These are phyloP conservation scores for Meloidogyne chitwoodi DNA, from an alignment of 1,140 invertebrate species.

Conservation along the genomic window DNA sequence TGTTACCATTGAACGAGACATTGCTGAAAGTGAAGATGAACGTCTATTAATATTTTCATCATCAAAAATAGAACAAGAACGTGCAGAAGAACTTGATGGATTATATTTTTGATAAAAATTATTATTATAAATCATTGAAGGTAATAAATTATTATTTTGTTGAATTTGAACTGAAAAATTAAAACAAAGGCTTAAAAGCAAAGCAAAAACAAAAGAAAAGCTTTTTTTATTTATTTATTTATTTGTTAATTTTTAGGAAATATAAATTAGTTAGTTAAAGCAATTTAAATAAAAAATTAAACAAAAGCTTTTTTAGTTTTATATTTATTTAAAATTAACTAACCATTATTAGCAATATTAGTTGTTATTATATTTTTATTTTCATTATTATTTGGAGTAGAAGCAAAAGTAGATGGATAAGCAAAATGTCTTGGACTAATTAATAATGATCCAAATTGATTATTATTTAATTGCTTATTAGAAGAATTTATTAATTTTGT, in stretches of 20 bases:
- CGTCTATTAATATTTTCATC: slow-evolving; percentile 10
- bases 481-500: background rate
- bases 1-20: slow-evolving; percentile 36
- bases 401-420: slow-evolving; percentile 5
- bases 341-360: background rate
- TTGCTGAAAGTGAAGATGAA: slow-evolving; percentile 13
- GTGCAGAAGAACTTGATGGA: slow-evolving; percentile 6
- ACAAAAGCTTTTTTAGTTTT: background rate
- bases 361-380: background rate
- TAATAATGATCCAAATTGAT: slow-evolving; percentile 9
- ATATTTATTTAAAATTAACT: background rate
- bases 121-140: background rate
- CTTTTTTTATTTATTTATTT: background rate
- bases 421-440: slow-evolving; percentile 15
- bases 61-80: slow-evolving; percentile 4
- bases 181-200: slow-evolving; percentile 7
- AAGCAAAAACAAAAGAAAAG: background rate
- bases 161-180: background rate
- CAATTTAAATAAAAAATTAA: background rate
- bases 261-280: no score
- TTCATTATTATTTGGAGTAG: background rate
- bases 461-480: background rate
- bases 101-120: background rate
- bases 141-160: background rate
- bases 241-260: no score